Conservation (phyloP, 1,140 invertebrate species). For the Choristoneura fumiferana region DNA sequence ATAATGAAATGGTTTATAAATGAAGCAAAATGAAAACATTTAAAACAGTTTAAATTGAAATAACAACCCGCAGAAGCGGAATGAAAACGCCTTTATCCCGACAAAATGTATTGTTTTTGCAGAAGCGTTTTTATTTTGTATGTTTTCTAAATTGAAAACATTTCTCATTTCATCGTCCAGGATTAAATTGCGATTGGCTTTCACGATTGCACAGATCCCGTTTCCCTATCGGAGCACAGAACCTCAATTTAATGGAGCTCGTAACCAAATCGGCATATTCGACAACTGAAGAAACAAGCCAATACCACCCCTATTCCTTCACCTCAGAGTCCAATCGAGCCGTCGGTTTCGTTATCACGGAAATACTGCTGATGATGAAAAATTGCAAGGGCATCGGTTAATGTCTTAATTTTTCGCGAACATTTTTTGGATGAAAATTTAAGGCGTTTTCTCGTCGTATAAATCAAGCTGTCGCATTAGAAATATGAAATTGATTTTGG, state of each 20-base stretch:
- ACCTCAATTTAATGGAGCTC: slow-evolving; percentile 5
- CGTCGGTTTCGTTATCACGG: background rate
- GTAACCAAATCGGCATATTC: background rate
- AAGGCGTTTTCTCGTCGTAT: background rate
- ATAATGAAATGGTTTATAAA: no score
- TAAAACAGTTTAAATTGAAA: background rate
- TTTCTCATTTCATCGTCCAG: slow-evolving; percentile 17
- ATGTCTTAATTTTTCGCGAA: slow-evolving; percentile 4
- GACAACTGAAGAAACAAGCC: background rate
- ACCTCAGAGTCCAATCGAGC: background rate
- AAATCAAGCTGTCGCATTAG: background rate
- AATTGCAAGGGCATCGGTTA: slow-evolving; percentile 15
- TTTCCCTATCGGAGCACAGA: slow-evolving; percentile 7
- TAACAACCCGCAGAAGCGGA: background rate
- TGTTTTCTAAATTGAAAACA: slow-evolving; percentile 17
- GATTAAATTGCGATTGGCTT: slow-evolving; percentile 18
- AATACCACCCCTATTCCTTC: background rate
- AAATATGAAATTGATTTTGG: background rate
- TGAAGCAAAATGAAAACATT: no score
- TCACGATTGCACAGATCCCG: slow-evolving; percentile 14
- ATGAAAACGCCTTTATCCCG: background rate
- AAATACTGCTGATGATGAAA: slow-evolving; percentile 6
- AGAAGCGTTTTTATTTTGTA: slow-evolving; percentile 13
- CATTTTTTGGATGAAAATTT: background rate
- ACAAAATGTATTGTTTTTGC: slow-evolving; percentile 3